Base-by-base conservation (phyloP, 92 coral and sea anemone species). In the Epizoanthus stellaris region DNA sequence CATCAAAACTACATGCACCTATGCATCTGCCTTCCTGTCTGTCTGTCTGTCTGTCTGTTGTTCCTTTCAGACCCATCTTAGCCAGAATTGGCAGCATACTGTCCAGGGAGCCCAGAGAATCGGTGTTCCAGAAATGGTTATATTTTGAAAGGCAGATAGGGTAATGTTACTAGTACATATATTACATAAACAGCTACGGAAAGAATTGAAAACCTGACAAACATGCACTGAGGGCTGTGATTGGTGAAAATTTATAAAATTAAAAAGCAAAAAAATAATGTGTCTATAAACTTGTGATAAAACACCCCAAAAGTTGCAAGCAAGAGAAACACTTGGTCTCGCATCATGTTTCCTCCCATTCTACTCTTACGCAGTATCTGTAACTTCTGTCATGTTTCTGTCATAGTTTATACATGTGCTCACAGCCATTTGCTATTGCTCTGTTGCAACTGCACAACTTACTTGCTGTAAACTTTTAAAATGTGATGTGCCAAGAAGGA, bases 391-490 rank as follows among this genome's bases (percentile, higher is more conserved):
- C 34, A 30, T 30, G 36, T 30, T 30, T 30, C 2, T 30, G 36
- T 30, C 36, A 30, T 1, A 30, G 36, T 30, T 30, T 30, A 30
- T 30, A 30, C 36, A 30, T 30, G 36, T 30, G 36, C 36, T 30
- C 36, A 30, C 36, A 30, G 36, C 36, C 36, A 30, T 30, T 30
- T 30, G 36, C 36, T 30, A 30, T 30, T 30, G 36, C 36, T 30
- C 20, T 39, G 5, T 17, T 16, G 64, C 43, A 13, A 3, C 36
- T 75, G 65, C 25, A 3, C 1, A 7, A 76, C 70, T 6, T 53
- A 95, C 98, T 92, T 93, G 93, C 68, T 87, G 82, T 81, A 95
- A 81, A 39, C 53, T 82, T 68, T 75, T 60, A 1, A 95, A 70
- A 10, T 86, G 89, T 56, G 93, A 68, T 15, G 76, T 68, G 13